phyloP scores from a whole-genome alignment of 2,888 invertebrate genomes.

The Orchestes rusci region DNA sequence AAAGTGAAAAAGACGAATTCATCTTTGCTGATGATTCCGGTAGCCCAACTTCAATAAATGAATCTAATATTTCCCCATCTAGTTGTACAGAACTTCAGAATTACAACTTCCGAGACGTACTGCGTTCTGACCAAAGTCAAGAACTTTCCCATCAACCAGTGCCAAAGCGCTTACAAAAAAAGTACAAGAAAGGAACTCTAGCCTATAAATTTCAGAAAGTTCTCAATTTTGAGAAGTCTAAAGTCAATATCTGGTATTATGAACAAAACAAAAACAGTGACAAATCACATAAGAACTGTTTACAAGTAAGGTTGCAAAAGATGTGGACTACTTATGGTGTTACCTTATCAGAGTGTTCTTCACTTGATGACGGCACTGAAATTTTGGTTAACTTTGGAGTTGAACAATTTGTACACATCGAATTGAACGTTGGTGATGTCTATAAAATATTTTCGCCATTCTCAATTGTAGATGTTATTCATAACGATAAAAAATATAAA shows the following conservation, averaged over 20 bases:
- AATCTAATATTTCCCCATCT: too few species aligned
- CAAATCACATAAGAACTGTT: slow-evolving; percentile 29
- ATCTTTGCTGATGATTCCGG: too few species aligned
- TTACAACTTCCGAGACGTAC: too few species aligned
- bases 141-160: too few species aligned
- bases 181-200: slow-evolving; percentile 47
- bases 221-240: slow-evolving; percentile 46
- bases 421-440: slow-evolving; percentile 19
- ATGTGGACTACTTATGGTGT: slow-evolving; percentile 32
- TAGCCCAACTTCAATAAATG: too few species aligned
- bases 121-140: too few species aligned
- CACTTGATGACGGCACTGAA: neutral
- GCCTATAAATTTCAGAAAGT: slow-evolving; percentile 44
- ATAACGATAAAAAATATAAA: slow-evolving; percentile 18
- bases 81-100: too few species aligned
- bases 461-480: slow-evolving; percentile 16
- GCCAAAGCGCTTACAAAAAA: too few species aligned
- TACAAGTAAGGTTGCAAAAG: slow-evolving; percentile 29
- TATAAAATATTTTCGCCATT: slow-evolving; percentile 33
- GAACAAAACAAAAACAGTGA: slow-evolving; percentile 37
- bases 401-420: slow-evolving; percentile 23
- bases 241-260: slow-evolving; percentile 49
- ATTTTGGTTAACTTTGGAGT: slow-evolving; percentile 29
- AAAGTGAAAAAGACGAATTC: too few species aligned
- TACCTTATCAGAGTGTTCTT: slow-evolving; percentile 23